A percentile compares a stretch with the other conserved stretches of the same genome.
Conservation (phyloP, 2,888 invertebrate species). For the Eledone cirrhosa region DNA sequence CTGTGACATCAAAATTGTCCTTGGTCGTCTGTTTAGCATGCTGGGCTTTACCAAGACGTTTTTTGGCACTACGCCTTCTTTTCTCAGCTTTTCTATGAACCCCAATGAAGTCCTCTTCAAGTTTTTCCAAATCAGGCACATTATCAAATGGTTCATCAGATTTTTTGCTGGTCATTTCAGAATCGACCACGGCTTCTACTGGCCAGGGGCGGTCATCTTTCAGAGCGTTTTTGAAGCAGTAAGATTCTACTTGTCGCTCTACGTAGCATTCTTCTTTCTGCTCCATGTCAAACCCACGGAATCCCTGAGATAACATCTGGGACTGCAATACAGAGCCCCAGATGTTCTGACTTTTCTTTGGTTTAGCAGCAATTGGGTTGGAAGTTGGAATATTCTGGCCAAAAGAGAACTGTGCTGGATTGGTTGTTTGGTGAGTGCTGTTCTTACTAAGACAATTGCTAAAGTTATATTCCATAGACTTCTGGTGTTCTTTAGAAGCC, state of each 20-base stretch:
- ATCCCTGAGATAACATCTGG: constrained; percentile 80
- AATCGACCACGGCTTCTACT: neutral
- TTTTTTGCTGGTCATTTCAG: constrained; percentile 29
- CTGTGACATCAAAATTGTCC: constrained; percentile 36
- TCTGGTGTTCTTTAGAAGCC: constrained; percentile 14
- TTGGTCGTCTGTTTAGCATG: constrained; percentile 38
- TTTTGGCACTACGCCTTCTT: constrained; percentile 37
- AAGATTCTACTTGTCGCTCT: constrained; percentile 52
- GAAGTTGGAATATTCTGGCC: constrained; percentile 32
- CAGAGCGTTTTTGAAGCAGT: constrained; percentile 48
- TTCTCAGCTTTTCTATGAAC: constrained; percentile 31
- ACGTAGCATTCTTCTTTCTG: constrained; percentile 70
- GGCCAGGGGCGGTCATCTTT: constrained; percentile 40
- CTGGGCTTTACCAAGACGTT: constrained; percentile 37
- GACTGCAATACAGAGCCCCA: constrained; percentile 81
- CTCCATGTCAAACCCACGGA: constrained; percentile 79
- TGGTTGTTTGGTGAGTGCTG: neutral
- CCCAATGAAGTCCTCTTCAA: constrained; percentile 42
- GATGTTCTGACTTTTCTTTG: constrained; percentile 76
- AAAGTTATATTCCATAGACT: neutral
- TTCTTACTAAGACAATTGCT: neutral
- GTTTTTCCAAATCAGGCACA: constrained; percentile 27
- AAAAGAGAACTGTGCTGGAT: neutral
- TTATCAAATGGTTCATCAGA: constrained; percentile 29
- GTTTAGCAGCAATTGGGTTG: constrained; percentile 29